These are phyloP conservation scores for Hyles euphorbiae DNA, from an alignment of 1,140 invertebrate genomes.

Conservation along the genomic window DNA sequence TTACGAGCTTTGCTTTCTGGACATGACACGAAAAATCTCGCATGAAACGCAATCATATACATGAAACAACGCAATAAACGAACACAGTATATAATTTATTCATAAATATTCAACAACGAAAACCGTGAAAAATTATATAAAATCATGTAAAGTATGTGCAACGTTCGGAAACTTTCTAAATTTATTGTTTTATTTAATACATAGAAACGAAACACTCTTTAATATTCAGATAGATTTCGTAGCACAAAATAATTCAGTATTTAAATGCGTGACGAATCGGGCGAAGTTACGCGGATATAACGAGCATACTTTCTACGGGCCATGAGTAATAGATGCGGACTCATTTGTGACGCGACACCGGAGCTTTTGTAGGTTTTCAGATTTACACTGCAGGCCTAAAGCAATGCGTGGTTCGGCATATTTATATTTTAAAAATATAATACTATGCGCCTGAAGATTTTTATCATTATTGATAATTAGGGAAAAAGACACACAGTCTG, in stretches of 20 bases:
- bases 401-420: too few relatives aligned
- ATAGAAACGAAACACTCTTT: background rate
- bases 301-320: constrained; percentile 32
- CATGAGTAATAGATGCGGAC: constrained; percentile 51
- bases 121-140: constrained; percentile 1
- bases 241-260: constrained; percentile 21
- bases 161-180: constrained; percentile 4
- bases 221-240: constrained; percentile 13
- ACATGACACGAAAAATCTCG: background rate
- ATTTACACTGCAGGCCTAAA: constrained; percentile 1
- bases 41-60: too few relatives aligned
- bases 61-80: too few relatives aligned
- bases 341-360: constrained; percentile 42
- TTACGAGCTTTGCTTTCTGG: too few relatives aligned
- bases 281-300: constrained; percentile 31
- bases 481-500: too few relatives aligned
- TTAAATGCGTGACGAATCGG: constrained; percentile 29
- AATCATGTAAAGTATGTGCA: background rate
- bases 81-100: too few relatives aligned
- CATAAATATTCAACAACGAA: background rate
- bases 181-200: background rate
- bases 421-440: too few relatives aligned
- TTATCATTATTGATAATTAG: too few relatives aligned
- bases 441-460: background rate
- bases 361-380: constrained; percentile 60